A percentile compares a stretch with the other conserved stretches of the same genome.
Evolutionary conservation across 2,113 vertebrate species (phyloP).

Genomic region (Alectura lathami): DNA sequence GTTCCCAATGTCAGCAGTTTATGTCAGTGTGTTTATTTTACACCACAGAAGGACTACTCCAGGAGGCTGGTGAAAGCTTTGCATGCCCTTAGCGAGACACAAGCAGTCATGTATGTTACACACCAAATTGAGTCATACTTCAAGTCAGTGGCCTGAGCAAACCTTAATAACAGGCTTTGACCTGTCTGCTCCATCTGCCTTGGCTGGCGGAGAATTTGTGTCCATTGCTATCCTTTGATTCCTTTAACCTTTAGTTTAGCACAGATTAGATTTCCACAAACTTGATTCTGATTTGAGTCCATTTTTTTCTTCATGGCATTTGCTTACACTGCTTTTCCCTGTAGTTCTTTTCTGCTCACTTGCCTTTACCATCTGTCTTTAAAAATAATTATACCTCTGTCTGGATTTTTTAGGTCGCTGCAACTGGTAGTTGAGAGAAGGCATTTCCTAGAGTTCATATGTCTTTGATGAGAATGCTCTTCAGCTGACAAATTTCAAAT

Average conservation of each 20-base stretch:
- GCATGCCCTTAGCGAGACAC: not conserved
- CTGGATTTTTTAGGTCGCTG: not conserved
- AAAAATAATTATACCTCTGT: not conserved
- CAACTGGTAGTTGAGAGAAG: not conserved
- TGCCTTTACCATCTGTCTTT: not conserved
- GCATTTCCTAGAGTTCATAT: not conserved
- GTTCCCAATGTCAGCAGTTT: conserved; percentile 28
- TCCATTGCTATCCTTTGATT: not conserved
- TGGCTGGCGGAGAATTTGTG: not conserved
- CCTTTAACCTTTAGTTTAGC: not conserved
- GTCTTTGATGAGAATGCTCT: not conserved
- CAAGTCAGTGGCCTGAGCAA: not conserved
- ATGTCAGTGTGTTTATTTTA: conserved; percentile 39
- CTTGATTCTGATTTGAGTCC: not conserved
- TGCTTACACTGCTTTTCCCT: not conserved
- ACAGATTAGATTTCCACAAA: not conserved
- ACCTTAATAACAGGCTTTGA: not conserved
- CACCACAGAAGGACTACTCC: not conserved
- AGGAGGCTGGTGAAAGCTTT: not conserved
- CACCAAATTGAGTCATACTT: not conserved
- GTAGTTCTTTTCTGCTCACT: not conserved
- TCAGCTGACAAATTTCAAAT: not conserved
- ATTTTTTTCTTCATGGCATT: not conserved
- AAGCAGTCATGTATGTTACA: not conserved
- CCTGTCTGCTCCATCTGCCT: not conserved